Base-by-base conservation (phyloP, 1,140 invertebrate species). In the Zaprionus ghesquierei region DNA sequence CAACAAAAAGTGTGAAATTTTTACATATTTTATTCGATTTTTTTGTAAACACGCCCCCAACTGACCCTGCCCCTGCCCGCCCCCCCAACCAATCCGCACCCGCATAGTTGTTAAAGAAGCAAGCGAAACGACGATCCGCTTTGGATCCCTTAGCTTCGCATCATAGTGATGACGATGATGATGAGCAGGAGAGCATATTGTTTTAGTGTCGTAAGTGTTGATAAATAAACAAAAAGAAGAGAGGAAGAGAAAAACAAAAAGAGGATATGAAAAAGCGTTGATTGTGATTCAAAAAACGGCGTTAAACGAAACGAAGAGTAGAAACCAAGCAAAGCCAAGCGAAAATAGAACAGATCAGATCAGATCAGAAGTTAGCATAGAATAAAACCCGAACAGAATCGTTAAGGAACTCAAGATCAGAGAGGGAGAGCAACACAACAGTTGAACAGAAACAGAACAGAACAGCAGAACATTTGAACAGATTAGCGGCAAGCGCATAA, bases 241-340 rank as follows among this genome's bases (percentile, higher is more conserved):
- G 18, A 29, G 22, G 20, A 27, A 53, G 18, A 29, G 22, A 23
- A 44, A 49, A 71, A 54, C n/a, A 68, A 33, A 56, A 70, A 75
- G 50, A 65, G 9, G 20, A 69, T 66, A 65, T n/a, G 35, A 38
- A 75, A 75, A 81, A 90, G 81, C 85, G 86, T 86, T 86, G 75
- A 89, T 90, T 89, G 85, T 85, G 85, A 89, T 90, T 84, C 61
- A 74, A 58, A 63, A 61, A 54, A 79, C 70, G 69, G 74, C 74
- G 77, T 76, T 41, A 63, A 58, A 49, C 50, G 44, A 27, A 81
- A 61, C 29, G n/a, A n/a, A 64, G 69, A 64, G 23, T 20, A 35
- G 41, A 22, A 70, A 23, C 49, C 13, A 41, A 41, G 35, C 35
- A 41, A 38, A 38, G 33, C 33, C 13, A 38, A 38, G 33, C 3